These are phyloP conservation scores for Margarornis squamiger DNA, from an alignment of 2,797 vertebrate species.

Conservation along the genomic window DNA sequence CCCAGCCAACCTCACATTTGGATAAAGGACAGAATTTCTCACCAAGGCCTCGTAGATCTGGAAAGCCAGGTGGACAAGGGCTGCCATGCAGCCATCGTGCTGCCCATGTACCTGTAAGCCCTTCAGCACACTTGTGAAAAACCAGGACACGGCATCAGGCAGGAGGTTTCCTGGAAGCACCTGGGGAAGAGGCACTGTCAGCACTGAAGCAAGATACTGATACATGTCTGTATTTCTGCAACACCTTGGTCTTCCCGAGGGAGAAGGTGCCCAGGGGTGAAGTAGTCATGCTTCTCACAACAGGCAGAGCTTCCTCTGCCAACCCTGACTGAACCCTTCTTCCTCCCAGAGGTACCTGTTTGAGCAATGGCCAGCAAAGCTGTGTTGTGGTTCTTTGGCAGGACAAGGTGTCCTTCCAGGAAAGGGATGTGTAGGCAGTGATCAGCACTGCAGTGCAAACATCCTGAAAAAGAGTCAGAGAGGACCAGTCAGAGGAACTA, in stretches of 20 bases:
- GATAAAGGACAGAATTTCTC: constrained; percentile 56
- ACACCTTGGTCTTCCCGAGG: not conserved
- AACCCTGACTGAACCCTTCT: not conserved
- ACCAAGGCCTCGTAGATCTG: constrained; percentile 94
- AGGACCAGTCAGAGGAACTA: not conserved
- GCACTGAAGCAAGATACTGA: not conserved
- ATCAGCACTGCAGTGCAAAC: constrained; percentile 88
- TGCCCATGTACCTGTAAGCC: constrained; percentile 93
- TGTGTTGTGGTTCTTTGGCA: constrained; percentile 90
- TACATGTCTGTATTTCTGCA: not conserved
- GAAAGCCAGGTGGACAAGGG: constrained; percentile 89
- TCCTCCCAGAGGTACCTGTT: constrained; percentile 80
- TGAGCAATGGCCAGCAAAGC: constrained; percentile 94
- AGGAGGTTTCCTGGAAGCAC: constrained; percentile 86
- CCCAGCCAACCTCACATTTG: not conserved
- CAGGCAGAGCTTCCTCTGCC: not conserved
- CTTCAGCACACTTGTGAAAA: constrained; percentile 89
- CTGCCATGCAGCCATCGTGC: constrained; percentile 89
- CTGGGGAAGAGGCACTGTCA: constrained; percentile 72
- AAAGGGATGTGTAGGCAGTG: constrained; percentile 88
- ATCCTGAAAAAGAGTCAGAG: constrained; percentile 74
- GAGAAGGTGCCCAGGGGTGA: not conserved
- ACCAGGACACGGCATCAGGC: constrained; percentile 90
- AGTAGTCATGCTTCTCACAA: not conserved
- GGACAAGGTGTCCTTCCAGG: constrained; percentile 92